Base-by-base conservation (phyloP, 2,113 vertebrate genomes). In the Gobio gobio region DNA sequence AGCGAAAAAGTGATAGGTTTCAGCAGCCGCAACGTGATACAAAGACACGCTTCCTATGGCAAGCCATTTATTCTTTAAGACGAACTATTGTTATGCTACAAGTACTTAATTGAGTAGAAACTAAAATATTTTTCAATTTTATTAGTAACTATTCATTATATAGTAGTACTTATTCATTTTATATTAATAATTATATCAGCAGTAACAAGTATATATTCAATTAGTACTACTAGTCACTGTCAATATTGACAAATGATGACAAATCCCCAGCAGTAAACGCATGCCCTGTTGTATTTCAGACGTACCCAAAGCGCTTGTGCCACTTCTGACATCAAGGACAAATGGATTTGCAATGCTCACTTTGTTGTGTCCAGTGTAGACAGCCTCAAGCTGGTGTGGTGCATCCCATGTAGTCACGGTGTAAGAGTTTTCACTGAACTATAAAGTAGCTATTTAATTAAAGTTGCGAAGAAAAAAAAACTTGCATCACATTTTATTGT, bases 1-100 rank as follows among this genome's bases (percentile, higher is more conserved):
- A 81, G 24, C 18, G 3, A 81, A 51, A 26, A 66, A 26, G 61
- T 33, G 24, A 24, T 1, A 18, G 40, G 10, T 22, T 29, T 33
- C 3, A 58, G 54, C 61, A 47, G 20, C 36, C 2, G 18, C 33
- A 1, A 45, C 9, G 4, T 18, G 64, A 72, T 72, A 85, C 36
- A 73, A 74, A 81, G 54, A 49, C 29, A 82, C 2, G 8, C 64
- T 51, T 76, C 9, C 16, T 33, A 54, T 76, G 74, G 74, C 74
- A 76, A 76, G 74, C 74, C 73, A 51, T 51, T 33, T 76, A 76
- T 54, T 33, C 8, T 47, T 54, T 2, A 54, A 54, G 18, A 70
- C 22, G 22, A 58, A 22, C 64, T 40, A 68, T 43, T 70, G 16
- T 40, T 40, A 68, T 40, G 66, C 5, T 70, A 43, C 9, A 40